Base-by-base conservation (phyloP, 2,888 invertebrate species). In the Synergus itoensis region DNA sequence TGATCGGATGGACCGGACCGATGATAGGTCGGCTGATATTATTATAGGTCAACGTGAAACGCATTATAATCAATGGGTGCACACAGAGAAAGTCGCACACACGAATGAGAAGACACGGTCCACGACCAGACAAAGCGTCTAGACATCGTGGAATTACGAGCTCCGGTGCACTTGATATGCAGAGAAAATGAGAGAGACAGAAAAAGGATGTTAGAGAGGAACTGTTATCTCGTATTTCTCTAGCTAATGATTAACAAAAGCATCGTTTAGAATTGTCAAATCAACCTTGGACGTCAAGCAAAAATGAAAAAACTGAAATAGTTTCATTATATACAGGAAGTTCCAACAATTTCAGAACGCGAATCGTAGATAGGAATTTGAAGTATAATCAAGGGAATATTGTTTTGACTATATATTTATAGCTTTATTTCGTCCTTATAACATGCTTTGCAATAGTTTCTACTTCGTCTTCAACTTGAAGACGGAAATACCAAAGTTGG, bases 1-100 rank as follows among this genome's bases (percentile, higher is more conserved):
- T 67, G 18, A 67, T 43, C 21, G 67, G 41, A 7, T 18, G 43
- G 21, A 12, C 21, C 21, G 43, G 21, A 12, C 43, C 21, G 21
- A 67, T 45, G 43, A 67, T 43, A 67, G 67, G 43, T 67, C 67
- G 67, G 43, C 67, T 67, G 67, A 67, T 67, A 67, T 67, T 67
- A 67, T 43, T 45, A 67, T 67, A 67, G 67, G 43, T 67, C 43
- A 43, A 67, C 67, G 11, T 41, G 67, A 67, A 67, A 67, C 43
- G 67, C 67, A 67, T 67, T 67, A 43, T 43, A 67, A 67, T 67
- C 67, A 67, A 43, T n/a, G 43, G 43, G 43, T 45, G 18, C 67
- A 67, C 21, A 43, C 21, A n/a, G 16, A 43, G 7, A 67, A 36
- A 63, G 28, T 63, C 63, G 63, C 65, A 43, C 67, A 45, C 67